Evolutionary conservation across 2,888 invertebrate species (phyloP).

Genomic region (Cryptocephalus moraei): DNA sequence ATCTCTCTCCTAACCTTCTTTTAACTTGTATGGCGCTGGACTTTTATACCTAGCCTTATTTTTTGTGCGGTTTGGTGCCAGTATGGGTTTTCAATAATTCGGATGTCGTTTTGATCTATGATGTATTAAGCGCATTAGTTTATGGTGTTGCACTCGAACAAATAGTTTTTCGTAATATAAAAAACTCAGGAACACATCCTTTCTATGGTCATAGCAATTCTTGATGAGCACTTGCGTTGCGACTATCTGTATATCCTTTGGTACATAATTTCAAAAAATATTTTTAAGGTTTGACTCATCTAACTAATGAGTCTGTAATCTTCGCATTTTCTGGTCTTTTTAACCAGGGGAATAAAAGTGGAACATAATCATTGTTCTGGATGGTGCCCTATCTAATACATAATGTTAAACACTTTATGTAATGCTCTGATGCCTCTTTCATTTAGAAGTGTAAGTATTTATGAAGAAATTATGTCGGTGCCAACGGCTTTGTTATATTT

Average conservation of each 20-base stretch:
- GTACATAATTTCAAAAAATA: too few relatives aligned
- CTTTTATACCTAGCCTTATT: too few relatives aligned
- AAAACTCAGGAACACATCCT: background rate
- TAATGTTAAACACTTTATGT: background rate
- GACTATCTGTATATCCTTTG: background rate
- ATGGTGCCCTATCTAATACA: background rate
- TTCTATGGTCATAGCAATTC: background rate
- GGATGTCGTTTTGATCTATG: too few relatives aligned
- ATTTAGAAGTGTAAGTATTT: background rate
- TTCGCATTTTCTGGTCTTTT: too few relatives aligned
- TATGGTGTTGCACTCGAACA: too few relatives aligned
- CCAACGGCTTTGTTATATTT: background rate
- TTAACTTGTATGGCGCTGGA: background rate
- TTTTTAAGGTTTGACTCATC: background rate
- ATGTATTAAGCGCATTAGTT: too few relatives aligned
- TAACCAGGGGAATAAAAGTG: too few relatives aligned
- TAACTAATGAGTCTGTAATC: too few relatives aligned
- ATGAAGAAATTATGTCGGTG: background rate
- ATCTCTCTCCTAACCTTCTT: background rate
- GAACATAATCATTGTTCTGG: too few relatives aligned
- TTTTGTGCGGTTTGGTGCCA: too few relatives aligned
- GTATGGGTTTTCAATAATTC: too few relatives aligned
- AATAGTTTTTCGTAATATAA: background rate
- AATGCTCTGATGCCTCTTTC: background rate
- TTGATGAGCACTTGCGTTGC: background rate